These are phyloP conservation scores for Colletes collaris DNA, from an alignment of 2,888 invertebrate genomes.

Conservation along the genomic window DNA sequence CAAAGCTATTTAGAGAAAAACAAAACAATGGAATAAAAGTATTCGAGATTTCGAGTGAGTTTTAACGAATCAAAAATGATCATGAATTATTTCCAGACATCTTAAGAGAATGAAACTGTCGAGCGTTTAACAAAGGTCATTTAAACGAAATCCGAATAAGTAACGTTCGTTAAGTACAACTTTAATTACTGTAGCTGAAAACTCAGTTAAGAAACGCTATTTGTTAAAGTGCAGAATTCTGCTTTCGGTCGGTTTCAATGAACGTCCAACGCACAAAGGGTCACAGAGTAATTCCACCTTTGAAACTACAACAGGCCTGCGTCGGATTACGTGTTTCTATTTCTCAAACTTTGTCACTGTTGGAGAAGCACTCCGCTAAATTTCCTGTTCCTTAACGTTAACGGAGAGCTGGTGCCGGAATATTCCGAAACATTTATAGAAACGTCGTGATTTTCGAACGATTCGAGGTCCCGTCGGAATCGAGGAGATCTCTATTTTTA, in stretches of 20 bases:
- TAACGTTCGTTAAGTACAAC: not conserved
- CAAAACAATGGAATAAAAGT: too few relatives aligned
- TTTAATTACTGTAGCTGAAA: conserved; percentile 6
- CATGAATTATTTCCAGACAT: too few relatives aligned
- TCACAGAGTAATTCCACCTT: conserved; percentile 12
- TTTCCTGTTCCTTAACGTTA: too few relatives aligned
- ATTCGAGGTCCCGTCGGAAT: too few relatives aligned
- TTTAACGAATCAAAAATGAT: too few relatives aligned
- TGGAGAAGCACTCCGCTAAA: too few relatives aligned
- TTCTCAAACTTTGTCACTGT: too few relatives aligned
- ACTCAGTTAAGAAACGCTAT: not conserved
- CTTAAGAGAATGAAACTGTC: not conserved
- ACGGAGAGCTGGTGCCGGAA: too few relatives aligned
- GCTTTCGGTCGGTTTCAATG: not conserved
- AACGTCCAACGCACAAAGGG: conserved; percentile 1
- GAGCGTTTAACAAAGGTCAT: not conserved
- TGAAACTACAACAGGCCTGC: not conserved
- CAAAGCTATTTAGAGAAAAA: too few relatives aligned
- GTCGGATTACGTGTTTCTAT: not conserved
- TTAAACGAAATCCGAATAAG: not conserved
- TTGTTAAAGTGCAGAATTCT: conserved; percentile 3
- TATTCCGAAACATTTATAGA: too few relatives aligned
- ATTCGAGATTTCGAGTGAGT: too few relatives aligned
- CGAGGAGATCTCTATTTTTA: not conserved
- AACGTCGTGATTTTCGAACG: too few relatives aligned